Evolutionary conservation across 2,888 invertebrate genomes (phyloP).

Genomic region (Pemphredon lugubris): DNA sequence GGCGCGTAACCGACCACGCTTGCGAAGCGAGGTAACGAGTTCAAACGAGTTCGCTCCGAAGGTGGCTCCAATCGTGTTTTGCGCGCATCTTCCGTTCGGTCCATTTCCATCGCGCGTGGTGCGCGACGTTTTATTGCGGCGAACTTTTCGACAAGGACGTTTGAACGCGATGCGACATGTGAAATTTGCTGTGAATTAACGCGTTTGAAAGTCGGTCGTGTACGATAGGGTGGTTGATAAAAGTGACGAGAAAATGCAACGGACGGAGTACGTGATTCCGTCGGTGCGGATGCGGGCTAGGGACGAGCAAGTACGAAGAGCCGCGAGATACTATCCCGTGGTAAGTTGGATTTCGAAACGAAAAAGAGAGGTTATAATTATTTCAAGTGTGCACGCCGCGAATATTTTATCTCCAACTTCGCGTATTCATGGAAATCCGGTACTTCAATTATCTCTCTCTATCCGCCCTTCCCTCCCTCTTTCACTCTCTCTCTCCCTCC

Average conservation of each 20-base stretch:
- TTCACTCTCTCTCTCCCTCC: too few relatives aligned
- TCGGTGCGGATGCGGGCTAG: constrained; percentile 65
- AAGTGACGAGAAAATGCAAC: constrained; percentile 53
- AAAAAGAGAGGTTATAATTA: constrained; percentile 29
- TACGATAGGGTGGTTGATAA: constrained; percentile 17
- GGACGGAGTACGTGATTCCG: constrained; percentile 62
- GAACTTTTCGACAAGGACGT: not conserved
- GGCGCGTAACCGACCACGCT: constrained; percentile 51
- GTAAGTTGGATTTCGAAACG: constrained; percentile 38
- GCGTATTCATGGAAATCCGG: too few relatives aligned
- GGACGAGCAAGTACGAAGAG: constrained; percentile 53
- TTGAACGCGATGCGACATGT: not conserved
- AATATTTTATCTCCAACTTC: too few relatives aligned
- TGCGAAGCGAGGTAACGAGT: constrained; percentile 13
- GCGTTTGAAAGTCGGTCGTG: constrained; percentile 12
- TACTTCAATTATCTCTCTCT: too few relatives aligned
- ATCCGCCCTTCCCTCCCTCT: too few relatives aligned
- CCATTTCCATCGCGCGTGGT: not conserved
- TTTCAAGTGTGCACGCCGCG: too few relatives aligned
- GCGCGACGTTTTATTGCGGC: not conserved
- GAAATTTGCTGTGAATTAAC: constrained; percentile 41
- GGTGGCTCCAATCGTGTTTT: too few relatives aligned
- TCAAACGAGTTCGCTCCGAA: not conserved
- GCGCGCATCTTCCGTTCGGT: too few relatives aligned
- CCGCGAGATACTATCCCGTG: constrained; percentile 21